A percentile compares a stretch with the other conserved stretches of the same genome.
phyloP scores from a whole-genome alignment of 1,140 invertebrate genomes.

The Pectinophora gossypiella region DNA sequence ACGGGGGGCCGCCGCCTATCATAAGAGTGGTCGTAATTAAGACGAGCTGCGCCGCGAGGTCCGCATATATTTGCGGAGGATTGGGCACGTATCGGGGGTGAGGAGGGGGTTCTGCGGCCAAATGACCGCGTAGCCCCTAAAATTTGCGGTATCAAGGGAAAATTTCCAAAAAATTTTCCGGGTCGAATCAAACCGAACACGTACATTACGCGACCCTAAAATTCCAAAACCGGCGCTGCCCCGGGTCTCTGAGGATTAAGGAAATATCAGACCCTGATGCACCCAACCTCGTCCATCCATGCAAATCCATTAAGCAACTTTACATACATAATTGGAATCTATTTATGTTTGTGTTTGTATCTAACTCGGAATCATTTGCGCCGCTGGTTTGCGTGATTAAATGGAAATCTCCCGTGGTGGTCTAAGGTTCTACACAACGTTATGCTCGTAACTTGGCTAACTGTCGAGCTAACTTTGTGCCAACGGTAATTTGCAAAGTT shows the following conservation, averaged over 20 bases:
- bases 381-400: neutral
- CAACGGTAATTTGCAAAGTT: too few relatives aligned
- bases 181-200: too few relatives aligned
- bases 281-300: neutral
- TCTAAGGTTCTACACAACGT: too few relatives aligned
- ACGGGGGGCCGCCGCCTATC: conserved; percentile 11
- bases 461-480: too few relatives aligned
- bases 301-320: neutral
- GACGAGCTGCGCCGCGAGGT: conserved; percentile 14
- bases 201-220: too few relatives aligned
- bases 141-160: too few relatives aligned
- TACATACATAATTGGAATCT: neutral
- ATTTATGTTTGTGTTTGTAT: neutral
- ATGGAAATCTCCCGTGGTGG: neutral
- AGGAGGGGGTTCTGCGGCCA: too few relatives aligned
- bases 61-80: conserved; percentile 25
- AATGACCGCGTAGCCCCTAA: too few relatives aligned
- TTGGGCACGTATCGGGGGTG: too few relatives aligned
- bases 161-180: too few relatives aligned
- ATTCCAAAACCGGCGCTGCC: too few relatives aligned
- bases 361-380: neutral
- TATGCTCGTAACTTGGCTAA: too few relatives aligned
- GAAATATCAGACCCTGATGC: neutral
- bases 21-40: conserved; percentile 28
- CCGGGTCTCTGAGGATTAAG: conserved; percentile 1